These are phyloP conservation scores for Augochlorella aurata DNA, from an alignment of 2,888 invertebrate species.

Conservation along the genomic window DNA sequence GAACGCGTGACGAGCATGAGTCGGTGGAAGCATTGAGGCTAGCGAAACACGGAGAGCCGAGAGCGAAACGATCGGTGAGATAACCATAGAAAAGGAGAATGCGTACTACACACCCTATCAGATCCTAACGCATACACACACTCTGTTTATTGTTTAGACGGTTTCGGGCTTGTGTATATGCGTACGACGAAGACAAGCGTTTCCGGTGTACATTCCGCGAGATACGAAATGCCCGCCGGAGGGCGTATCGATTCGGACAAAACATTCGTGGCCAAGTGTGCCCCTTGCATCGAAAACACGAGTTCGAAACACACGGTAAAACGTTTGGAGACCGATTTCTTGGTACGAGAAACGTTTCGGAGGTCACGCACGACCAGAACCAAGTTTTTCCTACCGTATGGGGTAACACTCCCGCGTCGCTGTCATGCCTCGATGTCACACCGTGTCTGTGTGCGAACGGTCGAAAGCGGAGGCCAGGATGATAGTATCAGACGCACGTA, in stretches of 20 bases:
- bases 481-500: constrained; percentile 57
- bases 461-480: constrained; percentile 56
- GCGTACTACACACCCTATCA: constrained; percentile 16
- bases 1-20: constrained; percentile 47
- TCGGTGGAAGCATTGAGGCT: constrained; percentile 35
- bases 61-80: constrained; percentile 40
- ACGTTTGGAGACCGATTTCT: constrained; percentile 9
- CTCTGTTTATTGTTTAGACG: constrained; percentile 17
- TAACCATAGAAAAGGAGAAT: constrained; percentile 40
- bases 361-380: constrained; percentile 4
- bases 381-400: constrained; percentile 76
- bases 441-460: constrained; percentile 48
- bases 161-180: background rate
- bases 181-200: constrained; percentile 40
- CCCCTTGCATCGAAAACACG: background rate
- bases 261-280: constrained; percentile 69
- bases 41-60: constrained; percentile 34
- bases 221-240: constrained; percentile 70
- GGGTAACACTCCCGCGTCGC: constrained; percentile 80
- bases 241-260: constrained; percentile 77
- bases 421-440: constrained; percentile 73
- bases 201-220: constrained; percentile 66
- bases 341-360: background rate
- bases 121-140: constrained; percentile 2
- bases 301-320: background rate